Conservation (phyloP, 30 jellyfish, hydroid and myxozoan species). For the Pelagia noctiluca region DNA sequence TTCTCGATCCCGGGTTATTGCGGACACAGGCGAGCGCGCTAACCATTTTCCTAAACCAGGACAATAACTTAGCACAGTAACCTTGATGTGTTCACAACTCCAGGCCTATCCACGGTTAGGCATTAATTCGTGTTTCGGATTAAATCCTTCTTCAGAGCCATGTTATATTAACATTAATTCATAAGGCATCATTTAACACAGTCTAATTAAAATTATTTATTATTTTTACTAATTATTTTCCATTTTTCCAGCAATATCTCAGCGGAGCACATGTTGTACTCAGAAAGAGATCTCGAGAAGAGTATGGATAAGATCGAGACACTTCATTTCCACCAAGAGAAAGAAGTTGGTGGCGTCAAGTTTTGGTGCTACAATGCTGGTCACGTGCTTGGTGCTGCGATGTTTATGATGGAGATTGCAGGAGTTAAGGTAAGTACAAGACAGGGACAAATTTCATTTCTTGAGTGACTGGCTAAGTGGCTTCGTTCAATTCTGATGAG, state of each 20-base stretch:
- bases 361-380: slow-evolving; percentile 99
- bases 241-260: slow-evolving; percentile 73
- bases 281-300: slow-evolving; percentile 96
- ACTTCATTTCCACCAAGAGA: slow-evolving; percentile 97
- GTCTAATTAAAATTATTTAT: background rate
- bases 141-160: too few species aligned
- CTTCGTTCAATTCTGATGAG: background rate
- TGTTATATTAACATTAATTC: too few species aligned
- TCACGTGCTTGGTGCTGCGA: slow-evolving; percentile 99
- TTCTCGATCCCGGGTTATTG: too few species aligned
- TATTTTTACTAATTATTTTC: too few species aligned
- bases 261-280: slow-evolving; percentile 94
- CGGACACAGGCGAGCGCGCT: too few species aligned
- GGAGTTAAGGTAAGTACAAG: slow-evolving; percentile 89
- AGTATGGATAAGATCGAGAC: slow-evolving; percentile 98
- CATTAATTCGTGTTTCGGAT: too few species aligned
- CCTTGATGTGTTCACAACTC: too few species aligned
- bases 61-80: too few species aligned
- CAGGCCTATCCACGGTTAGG: background rate
- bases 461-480: background rate
- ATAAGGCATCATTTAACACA: background rate
- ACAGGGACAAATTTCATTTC: background rate
- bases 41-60: too few species aligned
- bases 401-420: slow-evolving; percentile 99
- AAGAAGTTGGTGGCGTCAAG: slow-evolving; percentile 96